Evolutionary conservation across 2,888 invertebrate species (phyloP).

Genomic region (Falcaria lacertinaria): DNA sequence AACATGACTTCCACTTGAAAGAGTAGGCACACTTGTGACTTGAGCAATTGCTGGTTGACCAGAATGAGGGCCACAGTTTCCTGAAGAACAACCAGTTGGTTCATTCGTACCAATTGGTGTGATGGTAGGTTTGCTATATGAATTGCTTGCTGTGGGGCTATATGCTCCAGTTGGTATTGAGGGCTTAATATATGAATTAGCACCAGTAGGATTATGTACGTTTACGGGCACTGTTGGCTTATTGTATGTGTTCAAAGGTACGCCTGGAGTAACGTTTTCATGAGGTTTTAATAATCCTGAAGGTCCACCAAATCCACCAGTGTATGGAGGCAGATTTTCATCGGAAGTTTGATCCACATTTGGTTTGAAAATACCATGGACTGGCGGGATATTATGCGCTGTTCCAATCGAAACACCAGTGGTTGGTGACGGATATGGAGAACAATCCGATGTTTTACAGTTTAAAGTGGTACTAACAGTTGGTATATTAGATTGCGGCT

Average conservation of each 20-base stretch:
- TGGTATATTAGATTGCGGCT: conserved; percentile 7
- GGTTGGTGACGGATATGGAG: conserved; percentile 1
- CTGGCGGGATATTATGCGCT: not conserved
- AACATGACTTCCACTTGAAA: not conserved
- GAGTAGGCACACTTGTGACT: not conserved
- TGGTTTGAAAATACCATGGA: conserved; percentile 7
- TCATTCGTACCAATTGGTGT: not conserved
- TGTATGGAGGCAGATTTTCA: conserved; percentile 31
- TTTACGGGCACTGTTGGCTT: conserved; percentile 4
- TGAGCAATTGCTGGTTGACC: conserved; percentile 7
- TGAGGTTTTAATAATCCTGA: conserved; percentile 48
- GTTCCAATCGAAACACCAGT: not conserved
- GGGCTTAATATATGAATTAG: not conserved
- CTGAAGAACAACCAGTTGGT: conserved; percentile 21
- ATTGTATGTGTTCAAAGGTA: not conserved
- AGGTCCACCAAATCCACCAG: conserved; percentile 45
- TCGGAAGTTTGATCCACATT: conserved; percentile 12
- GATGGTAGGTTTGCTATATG: not conserved
- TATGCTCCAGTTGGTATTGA: conserved; percentile 1
- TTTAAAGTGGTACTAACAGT: conserved; percentile 4
- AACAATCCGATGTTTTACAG: conserved; percentile 12
- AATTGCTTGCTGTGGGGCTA: not conserved
- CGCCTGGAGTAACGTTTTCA: conserved; percentile 15
- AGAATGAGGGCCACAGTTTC: conserved; percentile 21
- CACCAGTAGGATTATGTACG: not conserved